Base-by-base conservation (phyloP, 2,888 invertebrate genomes). In the Pediacus dermestoides region DNA sequence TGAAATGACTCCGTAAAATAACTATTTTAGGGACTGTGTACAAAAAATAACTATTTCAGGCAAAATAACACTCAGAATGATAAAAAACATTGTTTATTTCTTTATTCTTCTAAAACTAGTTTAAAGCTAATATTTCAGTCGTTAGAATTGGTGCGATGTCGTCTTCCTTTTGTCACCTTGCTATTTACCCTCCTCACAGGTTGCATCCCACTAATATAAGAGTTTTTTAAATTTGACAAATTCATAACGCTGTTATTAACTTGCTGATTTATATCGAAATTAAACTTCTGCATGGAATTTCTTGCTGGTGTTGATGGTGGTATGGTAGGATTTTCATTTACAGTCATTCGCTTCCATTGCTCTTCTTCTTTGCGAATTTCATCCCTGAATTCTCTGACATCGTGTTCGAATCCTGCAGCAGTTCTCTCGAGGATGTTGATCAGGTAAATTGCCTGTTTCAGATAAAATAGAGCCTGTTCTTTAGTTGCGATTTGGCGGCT, bases 401-500 rank as follows among this genome's bases (percentile, higher is more conserved):
- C 72, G 3, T 69, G 67, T 21, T 74, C 74, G 27, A 76, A 76
- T 2, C 73, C 73, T 8, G 74, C 70, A 39, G 78, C 75, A 37
- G 52, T 39, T 6, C 80, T 80, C 39, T 74, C 69, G 12, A 84
- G 64, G 8, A 86, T 69, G 39, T 72, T 74, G 22, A 80, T 75
- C 2, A 89, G 68, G 33, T 84, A 74, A 43, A 77, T 75, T 1
- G 83, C 80, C 56, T 88, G 88, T 41, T 82, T 77, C 22, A 88
- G 68, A 56, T 85, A 87, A 40, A 82, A 74, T 1, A 76, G 67
- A 4, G 82, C 80, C 56, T 83, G 80, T 38, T 74, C 70, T 11
- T 73, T 68, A 0, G 81, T 76, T 7, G 77, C 74, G 44, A 81
- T 79, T 44, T 75, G 74, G 9, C 77, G 75, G 45, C 82, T 80